Evolutionary conservation across 1,140 invertebrate species (phyloP), one percentile per base, ranked within the genome.

Genomic region (Zaprionus africanus): DNA sequence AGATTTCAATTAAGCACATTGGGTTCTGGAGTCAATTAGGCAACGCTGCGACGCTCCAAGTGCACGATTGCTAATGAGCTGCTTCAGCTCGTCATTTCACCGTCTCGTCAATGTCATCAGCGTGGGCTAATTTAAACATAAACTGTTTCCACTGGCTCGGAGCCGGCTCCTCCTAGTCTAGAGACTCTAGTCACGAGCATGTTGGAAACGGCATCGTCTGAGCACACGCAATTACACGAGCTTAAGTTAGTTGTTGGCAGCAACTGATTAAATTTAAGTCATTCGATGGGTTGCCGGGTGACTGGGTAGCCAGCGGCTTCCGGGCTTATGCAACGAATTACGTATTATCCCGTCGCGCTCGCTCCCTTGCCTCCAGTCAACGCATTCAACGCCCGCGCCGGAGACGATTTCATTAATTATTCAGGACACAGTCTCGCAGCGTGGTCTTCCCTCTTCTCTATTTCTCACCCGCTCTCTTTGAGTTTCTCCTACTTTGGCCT

Each of bases 351-450:
- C 13, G 3, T 51, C 41, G 26, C 11, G 12, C 31, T 24, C 12
- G 38, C 54, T 41, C 19, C 26, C 38, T 4, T 26, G 31, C 43
- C 49, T 22, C n/a, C 46, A 65, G 51, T 81, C 71, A 38, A 15
- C 58, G 46, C 67, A 66, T 65, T 66, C 62, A 56, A 49, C 56
- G 34, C 70, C 57, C 9, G 34, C 57, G 43, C 63, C 19, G 61
- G 62, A 68, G 60, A 53, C 74, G 82, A 76, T 81, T 78, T 85
- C 78, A 81, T 85, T 85, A 85, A 85, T 82, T 86, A 85, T 85
- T 86, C 82, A 86, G 65, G 46, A 57, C 82, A 86, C 79, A 75
- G 76, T 63, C 22, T 51, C 24, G 24, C 65, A 53, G 56, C 61
- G 46, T 22, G 41, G 17, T 64, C 51, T 38, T 41, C 4, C 24